Base-by-base conservation (phyloP, 1,140 invertebrate genomes). In the Luehdorfia chinensis region DNA sequence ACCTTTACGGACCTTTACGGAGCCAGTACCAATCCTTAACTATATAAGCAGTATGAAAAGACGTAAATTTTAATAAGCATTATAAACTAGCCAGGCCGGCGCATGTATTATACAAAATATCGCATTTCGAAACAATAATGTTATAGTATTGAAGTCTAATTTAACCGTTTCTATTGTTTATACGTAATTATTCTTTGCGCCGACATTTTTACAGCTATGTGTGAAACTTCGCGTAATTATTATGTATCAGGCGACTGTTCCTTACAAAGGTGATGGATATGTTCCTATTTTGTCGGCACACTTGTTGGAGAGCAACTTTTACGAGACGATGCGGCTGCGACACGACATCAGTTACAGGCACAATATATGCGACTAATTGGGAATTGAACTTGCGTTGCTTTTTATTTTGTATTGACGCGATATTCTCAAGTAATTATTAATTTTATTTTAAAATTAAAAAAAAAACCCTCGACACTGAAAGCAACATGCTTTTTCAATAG, bases 191-290 rank as follows among this genome's bases (percentile, higher is more conserved):
- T 43, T 14, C 21, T 5, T 13, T 21, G 34, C 39, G 25, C 25
- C 39, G 39, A 43, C 39, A 30, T 43, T 43, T 43, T 43, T 43
- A 43, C 25, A 27, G 25, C 39, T 18, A 3, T 13, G 39, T 11
- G 39, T 28, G 14, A 30, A 30, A 30, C 25, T 28, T 9, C 25
- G 14, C 30, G 15, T 43, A 43, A 30, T 43, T 28, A 43, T 43
- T 43, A 30, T 43, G 39, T 28, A 43, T 43, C 39, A 16, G 8
- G 27, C 27, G 39, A 28, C 16, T 16, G 25, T 43, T 43, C 15
- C 39, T 43, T 43, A 18, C 30, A 43, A 1, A 43, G 39, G 39
- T 43, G 39, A 43, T 43, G 27, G 39, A 43, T 43, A 43, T 30
- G 39, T 30, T 43, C 27, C 25, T 43, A 43, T 30, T 43, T 43